These are phyloP conservation scores for Erebia epiphron DNA, from an alignment of 2,888 invertebrate species.

Conservation along the genomic window DNA sequence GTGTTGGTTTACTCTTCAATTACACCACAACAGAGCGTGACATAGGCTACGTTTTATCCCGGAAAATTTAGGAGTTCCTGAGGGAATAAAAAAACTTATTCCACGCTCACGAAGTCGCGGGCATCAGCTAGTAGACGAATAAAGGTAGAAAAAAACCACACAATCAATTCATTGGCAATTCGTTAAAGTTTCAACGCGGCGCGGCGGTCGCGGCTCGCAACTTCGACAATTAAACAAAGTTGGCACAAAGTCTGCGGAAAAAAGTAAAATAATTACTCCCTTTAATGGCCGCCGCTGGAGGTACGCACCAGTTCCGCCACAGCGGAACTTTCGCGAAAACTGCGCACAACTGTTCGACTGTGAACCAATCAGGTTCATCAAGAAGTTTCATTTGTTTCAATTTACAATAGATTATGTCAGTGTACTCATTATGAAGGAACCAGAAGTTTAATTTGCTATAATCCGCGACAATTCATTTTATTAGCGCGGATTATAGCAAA, in stretches of 20 bases:
- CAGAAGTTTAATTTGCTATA: too few relatives aligned
- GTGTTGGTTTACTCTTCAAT: too few relatives aligned
- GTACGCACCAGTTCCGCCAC: conserved; percentile 5
- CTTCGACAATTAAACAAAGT: conserved; percentile 75
- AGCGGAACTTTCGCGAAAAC: conserved; percentile 25
- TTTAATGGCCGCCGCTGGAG: conserved; percentile 59
- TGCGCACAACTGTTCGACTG: conserved; percentile 30
- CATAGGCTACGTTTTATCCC: too few relatives aligned
- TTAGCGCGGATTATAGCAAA: too few relatives aligned
- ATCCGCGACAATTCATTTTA: too few relatives aligned
- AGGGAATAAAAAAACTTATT: too few relatives aligned
- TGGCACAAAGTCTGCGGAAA: conserved; percentile 61
- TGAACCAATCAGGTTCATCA: conserved; percentile 40
- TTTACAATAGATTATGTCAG: conserved; percentile 32
- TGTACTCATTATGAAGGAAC: too few relatives aligned
- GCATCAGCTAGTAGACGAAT: not conserved
- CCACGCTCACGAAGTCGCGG: too few relatives aligned
- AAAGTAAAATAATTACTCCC: conserved; percentile 70
- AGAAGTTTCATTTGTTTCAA: conserved; percentile 38
- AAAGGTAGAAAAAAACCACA: conserved; percentile 6
- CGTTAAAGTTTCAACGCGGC: conserved; percentile 36
- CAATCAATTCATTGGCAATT: conserved; percentile 34
- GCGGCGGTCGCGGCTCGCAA: conserved; percentile 43
- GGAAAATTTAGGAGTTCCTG: too few relatives aligned
- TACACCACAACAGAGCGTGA: too few relatives aligned